Base-by-base conservation (phyloP, 2,113 vertebrate species). In the Rostratula benghalensis region DNA sequence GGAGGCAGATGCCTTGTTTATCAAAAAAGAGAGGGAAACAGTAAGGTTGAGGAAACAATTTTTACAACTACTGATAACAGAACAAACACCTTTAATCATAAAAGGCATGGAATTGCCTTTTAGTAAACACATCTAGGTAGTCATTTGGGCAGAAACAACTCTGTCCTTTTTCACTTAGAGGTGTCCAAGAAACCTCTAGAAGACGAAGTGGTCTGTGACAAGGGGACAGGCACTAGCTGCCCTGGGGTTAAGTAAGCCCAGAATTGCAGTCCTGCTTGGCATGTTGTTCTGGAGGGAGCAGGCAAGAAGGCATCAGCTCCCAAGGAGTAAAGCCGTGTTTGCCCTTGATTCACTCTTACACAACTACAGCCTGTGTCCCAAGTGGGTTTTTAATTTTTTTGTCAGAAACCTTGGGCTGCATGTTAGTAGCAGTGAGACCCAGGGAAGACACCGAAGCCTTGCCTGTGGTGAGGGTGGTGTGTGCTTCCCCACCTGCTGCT, bases 351-450 rank as follows among this genome's bases (percentile, higher is more conserved):
- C 25, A 46, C 10, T 86, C 39, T 51, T 85, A 85, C 0, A 2
- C 50, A 56, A n/a, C 35, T 53, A 48, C 41, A 63, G 19, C 56
- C 14, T 3, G 19, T n/a, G 46, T 24, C 59, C n/a, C 77, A 33
- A 43, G 31, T 50, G 46, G 3, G 0, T 30, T 28, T n/a, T 59
- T 63, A 23, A 4, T 15, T 23, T 27, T 71, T 63, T 68, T 56
- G 65, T 16, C 48, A 31, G 35, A 57, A 73, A 39, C 53, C 48
- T 56, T 23, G 18, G 21, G 21, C 20, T 73, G 35, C 1, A 1
- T 21, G n/a, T 39, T 3, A 2, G 24, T 45, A 54, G 61, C 1
- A 1, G 35, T 1, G 2, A 56, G 59, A 53, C 28, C 39, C 31
- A 51, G 65, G 41, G 16, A 41, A 50, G 53, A 18, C 16, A 7